Conservation (phyloP, 2,113 vertebrate genomes). For the Carassius gibelio region DNA sequence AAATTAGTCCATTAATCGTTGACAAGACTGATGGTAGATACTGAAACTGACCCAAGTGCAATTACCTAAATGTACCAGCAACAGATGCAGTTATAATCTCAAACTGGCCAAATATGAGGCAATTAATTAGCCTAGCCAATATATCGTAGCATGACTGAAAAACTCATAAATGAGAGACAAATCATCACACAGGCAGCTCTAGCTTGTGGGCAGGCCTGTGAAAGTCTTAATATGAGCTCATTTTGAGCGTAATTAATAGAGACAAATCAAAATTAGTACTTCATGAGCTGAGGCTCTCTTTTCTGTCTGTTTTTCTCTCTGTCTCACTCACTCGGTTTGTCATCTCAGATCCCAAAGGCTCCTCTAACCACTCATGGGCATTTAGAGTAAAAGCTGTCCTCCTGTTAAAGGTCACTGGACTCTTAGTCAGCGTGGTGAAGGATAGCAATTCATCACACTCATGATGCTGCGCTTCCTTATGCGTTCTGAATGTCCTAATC, state of each 20-base stretch:
- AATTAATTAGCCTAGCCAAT: background rate
- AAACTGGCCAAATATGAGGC: background rate
- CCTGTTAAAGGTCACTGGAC: constrained; percentile 46
- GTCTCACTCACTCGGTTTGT: background rate
- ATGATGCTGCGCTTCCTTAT: background rate
- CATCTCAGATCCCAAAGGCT: constrained; percentile 12
- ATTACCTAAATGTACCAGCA: background rate
- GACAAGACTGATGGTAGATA: background rate
- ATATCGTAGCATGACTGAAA: background rate
- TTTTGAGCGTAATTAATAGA: constrained; percentile 12
- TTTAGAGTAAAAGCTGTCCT: constrained; percentile 44
- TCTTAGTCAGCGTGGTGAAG: constrained; percentile 40
- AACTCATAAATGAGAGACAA: background rate
- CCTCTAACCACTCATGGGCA: constrained; percentile 21
- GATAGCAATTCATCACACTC: constrained; percentile 49
- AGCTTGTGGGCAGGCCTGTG: background rate
- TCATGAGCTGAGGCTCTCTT: background rate
- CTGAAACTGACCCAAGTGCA: background rate
- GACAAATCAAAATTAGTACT: background rate
- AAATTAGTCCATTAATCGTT: background rate
- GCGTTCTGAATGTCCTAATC: background rate
- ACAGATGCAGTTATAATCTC: background rate
- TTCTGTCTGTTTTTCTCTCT: background rate
- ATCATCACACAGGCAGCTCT: background rate
- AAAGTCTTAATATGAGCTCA: constrained; percentile 8